Base-by-base conservation (phyloP, 2,888 invertebrate species). In the Syrphus vitripennis region DNA sequence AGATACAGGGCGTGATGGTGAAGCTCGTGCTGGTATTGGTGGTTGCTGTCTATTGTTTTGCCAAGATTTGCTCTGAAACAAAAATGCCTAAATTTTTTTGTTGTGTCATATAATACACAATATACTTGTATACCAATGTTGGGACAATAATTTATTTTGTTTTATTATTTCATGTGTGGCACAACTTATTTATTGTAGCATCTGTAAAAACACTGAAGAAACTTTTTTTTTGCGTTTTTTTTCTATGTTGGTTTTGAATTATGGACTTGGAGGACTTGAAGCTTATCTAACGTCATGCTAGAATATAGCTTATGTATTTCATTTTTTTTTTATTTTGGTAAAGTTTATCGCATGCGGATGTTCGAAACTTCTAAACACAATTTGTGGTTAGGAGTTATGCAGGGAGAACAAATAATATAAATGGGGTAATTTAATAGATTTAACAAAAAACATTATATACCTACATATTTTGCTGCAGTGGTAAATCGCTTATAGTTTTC, bases 101-200 rank as follows among this genome's bases (percentile, higher is more conserved):
- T 37, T 31, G 34, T 72, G 34, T 24, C 12, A 40, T 69, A 24
- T 19, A 6, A 26, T 26, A 24, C 24, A 26, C 10, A 34, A 9
- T 34, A 34, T 14, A n/a, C 5, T 2, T 4, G 21, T 10, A 9
- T 34, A 29, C 26, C n/a, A 26, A 67, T 84, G 59, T 65, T 69
- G 74, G 65, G 65, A 80, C 80, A 67, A 31, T 31, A 55, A 80
- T 84, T 84, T 81, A 76, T 84, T 67, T 84, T 67, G 74, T 61
- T 84, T 81, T 84, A 81, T 76, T 81, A 53, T 84, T 76, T 81
- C 71, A 76, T 81, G 59, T 83, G 53, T 71, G 53, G 75, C 31
- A 37, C 40, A 48, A 70, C 14, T 40, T 71, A 57, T 77, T 63
- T 80, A 21, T 61, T 76, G 65, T 75, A 61, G 71, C 81, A 76